Evolutionary conservation across 2,888 invertebrate species (phyloP), one percentile per base, ranked within the genome.

Genomic region (Drosophila borealis): DNA sequence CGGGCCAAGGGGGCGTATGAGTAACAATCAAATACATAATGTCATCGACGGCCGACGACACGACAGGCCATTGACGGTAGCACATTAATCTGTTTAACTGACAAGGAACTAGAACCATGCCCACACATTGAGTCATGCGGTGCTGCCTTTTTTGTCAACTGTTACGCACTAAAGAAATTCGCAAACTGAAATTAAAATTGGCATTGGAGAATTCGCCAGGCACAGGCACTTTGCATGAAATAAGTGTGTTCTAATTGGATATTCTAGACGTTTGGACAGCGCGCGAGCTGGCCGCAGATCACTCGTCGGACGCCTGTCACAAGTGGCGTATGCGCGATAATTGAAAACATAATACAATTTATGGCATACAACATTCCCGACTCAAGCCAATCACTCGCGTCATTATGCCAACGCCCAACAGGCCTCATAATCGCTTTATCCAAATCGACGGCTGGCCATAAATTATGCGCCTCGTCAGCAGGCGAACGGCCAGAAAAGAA

Each of bases 161-260:
- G 42, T 51, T 69, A 68, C 74, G 78, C 81, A 76, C 49, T 51
- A 69, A 63, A 42, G 39, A 42, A 50, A 74, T 80, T 78, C 41
- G 84, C 68, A 74, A 39, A 50, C 4, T 39, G 14, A 49, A 51
- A 39, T 44, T 74, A 61, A 29, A 29, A 75, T 73, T 78, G 75
- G 61, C 75, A 69, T 41, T 45, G 10, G 50, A 62, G 68, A 75
- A 75, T 82, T 75, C 49, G 53, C 66, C 14, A n/a, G 25, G 36
- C 54, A 34, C 37, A 46, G 71, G 73, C 66, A 76, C 74, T 78
- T 77, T 74, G 74, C 76, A 76, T 71, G 51, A 81, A 84, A 89
- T 88, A 81, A 84, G 84, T 81, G 80, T 37, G 45, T 29, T 68
- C 67, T 84, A 81, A 88, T 84, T 80, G 74, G 88, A 82, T 80